A percentile compares a stretch with the other conserved stretches of the same genome.
Conservation (phyloP, 2,113 vertebrate species). For the Peromyscus leucopus region DNA sequence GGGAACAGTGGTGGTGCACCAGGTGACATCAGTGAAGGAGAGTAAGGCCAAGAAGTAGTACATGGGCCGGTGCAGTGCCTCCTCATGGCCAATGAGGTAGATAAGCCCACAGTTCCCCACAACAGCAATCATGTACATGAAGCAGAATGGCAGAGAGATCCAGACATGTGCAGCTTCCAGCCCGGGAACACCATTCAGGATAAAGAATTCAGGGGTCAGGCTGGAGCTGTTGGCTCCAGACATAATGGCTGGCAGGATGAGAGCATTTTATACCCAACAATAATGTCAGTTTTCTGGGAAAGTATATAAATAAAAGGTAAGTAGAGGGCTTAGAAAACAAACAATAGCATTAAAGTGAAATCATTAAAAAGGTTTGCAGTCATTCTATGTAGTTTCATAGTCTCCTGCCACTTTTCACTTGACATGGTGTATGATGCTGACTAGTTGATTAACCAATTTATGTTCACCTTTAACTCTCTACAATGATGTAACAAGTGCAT, state of each 20-base stretch:
- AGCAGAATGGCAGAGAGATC: conserved; percentile 72
- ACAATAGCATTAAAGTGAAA: background rate
- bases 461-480: background rate
- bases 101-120: conserved; percentile 76
- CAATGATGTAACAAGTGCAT: background rate
- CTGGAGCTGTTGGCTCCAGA: conserved; percentile 58
- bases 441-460: background rate
- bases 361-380: background rate
- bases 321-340: background rate
- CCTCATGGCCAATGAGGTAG: conserved; percentile 70
- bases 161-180: conserved; percentile 61
- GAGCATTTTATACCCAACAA: conserved; percentile 34
- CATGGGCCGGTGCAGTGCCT: conserved; percentile 72
- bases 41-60: conserved; percentile 77
- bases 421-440: background rate
- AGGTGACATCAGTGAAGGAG: conserved; percentile 67
- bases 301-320: background rate
- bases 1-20: conserved; percentile 62
- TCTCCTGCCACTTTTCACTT: background rate
- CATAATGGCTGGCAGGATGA: conserved; percentile 40
- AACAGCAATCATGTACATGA: conserved; percentile 71
- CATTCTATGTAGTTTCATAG: background rate
- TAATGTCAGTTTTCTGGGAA: background rate
- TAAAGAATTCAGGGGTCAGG: conserved; percentile 41
- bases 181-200: conserved; percentile 74